Base-by-base conservation (phyloP, 1,140 invertebrate genomes). In the Cepaea nemoralis region DNA sequence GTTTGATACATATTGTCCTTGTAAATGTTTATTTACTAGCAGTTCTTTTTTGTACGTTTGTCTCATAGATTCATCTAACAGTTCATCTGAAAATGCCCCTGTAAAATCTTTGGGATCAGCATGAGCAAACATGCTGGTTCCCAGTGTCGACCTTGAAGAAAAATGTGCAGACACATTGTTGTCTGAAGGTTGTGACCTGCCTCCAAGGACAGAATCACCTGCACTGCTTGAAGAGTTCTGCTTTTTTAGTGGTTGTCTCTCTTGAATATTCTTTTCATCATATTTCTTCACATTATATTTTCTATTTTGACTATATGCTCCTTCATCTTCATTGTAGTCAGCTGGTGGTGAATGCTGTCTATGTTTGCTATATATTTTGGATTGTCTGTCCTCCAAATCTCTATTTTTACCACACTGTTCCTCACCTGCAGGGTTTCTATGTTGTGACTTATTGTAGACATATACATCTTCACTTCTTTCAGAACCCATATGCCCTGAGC, bases 1-100 rank as follows among this genome's bases (percentile, higher is more conserved):
- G 0, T 19, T 5, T 40, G 69, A 70, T 19, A n/a, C 3, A 45
- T 45, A 27, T 10, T 33, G 73, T 22, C 48, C 42, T 1, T 63
- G 59, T 16, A 63, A 27, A 27, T 31, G 8, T 63, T 27, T 63
- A 31, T 16, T 63, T 0, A 50, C 42, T 16, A n/a, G 6, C 27
- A 50, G 40, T 50, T 75, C 73, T 75, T 75, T 75, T 45, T 33
- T 75, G 42, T 75, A 75, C 27, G 73, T 75, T 55, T 75, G 73
- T 1, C 12, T 45, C 6, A 16, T 0, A 45, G 5, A 39, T n/a
- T 77, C 37, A 66, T 77, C 75, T 70, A 40, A 6, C 39, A 70
- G 12, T 40, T 70, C 69, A 37, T 70, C 69, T 8, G 69, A 31
- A 42, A 27, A n/a, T 40, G 33, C 10, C 39, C 40, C 69, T 70